Evolutionary conservation across 2,797 vertebrate species (phyloP).

Genomic region (Galago senegalensis): DNA sequence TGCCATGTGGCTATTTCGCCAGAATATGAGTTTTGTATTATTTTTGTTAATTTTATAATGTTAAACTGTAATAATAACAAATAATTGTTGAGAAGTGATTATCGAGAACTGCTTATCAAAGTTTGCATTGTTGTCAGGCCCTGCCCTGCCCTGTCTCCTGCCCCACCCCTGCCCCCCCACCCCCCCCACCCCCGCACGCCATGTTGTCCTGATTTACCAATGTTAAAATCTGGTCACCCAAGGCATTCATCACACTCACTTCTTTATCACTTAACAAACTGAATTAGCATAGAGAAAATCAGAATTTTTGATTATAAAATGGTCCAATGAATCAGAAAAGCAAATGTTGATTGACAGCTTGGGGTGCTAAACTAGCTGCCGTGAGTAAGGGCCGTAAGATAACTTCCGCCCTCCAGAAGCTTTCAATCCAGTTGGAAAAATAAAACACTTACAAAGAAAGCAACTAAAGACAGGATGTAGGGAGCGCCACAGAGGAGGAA

Average conservation of each 20-base stretch:
- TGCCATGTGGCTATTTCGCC: no score
- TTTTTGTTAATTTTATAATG: no score
- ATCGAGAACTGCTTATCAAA: no score
- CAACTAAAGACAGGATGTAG: not conserved
- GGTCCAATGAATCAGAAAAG: not conserved
- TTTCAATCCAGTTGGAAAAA: not conserved
- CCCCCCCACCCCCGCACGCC: no score
- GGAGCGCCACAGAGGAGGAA: not conserved
- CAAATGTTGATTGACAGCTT: not conserved
- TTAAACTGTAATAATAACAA: no score
- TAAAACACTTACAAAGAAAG: not conserved
- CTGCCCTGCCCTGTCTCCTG: no score
- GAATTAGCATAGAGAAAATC: not conserved
- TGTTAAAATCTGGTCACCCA: no score
- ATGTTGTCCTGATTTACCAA: no score
- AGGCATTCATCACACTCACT: not conserved
- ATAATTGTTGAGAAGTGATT: no score
- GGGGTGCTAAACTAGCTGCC: not conserved
- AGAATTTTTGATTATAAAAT: not conserved
- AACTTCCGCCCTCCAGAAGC: not conserved
- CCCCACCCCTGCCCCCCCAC: no score
- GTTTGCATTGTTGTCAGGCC: no score
- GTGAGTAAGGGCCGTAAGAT: accelerated
- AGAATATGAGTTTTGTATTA: no score
- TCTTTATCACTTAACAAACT: not conserved